Evolutionary conservation across 2,113 vertebrate species (phyloP), one percentile per base, ranked within the genome.

Genomic region (Antechinus stuartii): DNA sequence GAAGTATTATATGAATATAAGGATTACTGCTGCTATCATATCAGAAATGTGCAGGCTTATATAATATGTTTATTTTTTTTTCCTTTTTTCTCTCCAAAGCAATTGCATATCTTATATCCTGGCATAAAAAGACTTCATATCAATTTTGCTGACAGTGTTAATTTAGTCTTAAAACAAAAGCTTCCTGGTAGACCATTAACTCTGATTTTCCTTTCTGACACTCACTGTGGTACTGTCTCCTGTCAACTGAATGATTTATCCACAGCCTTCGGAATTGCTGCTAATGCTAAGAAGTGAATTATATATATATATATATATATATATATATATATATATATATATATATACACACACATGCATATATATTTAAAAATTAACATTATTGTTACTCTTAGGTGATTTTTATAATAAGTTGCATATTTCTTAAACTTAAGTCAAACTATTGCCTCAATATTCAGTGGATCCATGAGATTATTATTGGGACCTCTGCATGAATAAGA

Each of bases 161-260:
- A 97, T 97, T 95, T 30, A 95, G 8, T 30, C 50, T 96, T 57
- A 90, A 96, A 97, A 96, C 16, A 54, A 96, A 95, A 94, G 92
- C 91, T 53, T 95, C 14, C 54, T 94, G 27, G 89, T 76, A 25
- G 35, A 93, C 93, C 92, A 93, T 95, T 95, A 96, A 96, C 91
- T 98, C 90, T 93, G 89, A 96, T 96, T 50, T 97, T 96, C 96
- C 92, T 96, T 89, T 26, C 91, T 96, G 93, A 95, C 93, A 93
- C 2, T 97, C 35, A 96, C 61, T 93, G 0, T 92, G 91, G 16
- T 35, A 96, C 24, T 47, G 11, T 9, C 2, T 90, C 30, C 95
- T 97, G 92, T 96, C 93, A 98, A 97, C 54, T 97, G 96, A 97
- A 98, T 95, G 0, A 93, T 90, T 96, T 97, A 89, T 97, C 96